These are phyloP conservation scores for Pelecanoides urinatrix DNA, from an alignment of 2,113 vertebrate species.

Conservation along the genomic window DNA sequence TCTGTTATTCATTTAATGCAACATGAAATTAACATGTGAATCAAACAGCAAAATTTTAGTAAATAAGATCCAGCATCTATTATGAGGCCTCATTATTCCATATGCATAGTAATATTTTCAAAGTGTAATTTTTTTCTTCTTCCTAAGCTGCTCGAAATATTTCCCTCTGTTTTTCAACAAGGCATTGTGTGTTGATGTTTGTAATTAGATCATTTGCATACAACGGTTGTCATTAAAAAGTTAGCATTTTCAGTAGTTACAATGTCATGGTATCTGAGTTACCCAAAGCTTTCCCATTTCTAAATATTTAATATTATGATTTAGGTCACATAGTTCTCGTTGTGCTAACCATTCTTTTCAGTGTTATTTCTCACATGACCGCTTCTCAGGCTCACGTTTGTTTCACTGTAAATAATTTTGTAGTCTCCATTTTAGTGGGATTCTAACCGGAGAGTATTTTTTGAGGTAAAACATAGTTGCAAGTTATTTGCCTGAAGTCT, in stretches of 20 bases:
- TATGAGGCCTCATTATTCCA: neutral
- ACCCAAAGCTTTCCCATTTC: neutral
- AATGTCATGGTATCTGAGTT: neutral
- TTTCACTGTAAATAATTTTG: neutral
- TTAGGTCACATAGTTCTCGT: neutral
- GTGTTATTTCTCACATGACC: neutral
- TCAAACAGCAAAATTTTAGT: constrained; percentile 3
- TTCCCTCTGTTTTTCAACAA: neutral
- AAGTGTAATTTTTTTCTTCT: neutral
- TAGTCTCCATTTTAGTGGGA: neutral
- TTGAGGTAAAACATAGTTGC: neutral
- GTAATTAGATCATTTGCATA: constrained; percentile 9
- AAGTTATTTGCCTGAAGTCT: neutral
- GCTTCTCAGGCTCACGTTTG: neutral
- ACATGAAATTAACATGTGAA: constrained; percentile 45
- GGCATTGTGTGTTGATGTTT: neutral
- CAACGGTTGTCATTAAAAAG: neutral
- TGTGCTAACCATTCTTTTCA: neutral
- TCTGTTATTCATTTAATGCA: constrained; percentile 21
- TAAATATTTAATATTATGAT: neutral
- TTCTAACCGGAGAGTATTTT: neutral
- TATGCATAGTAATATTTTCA: neutral
- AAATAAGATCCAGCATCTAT: constrained; percentile 37
- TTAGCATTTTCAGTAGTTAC: neutral
- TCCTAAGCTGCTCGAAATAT: neutral